A percentile compares a stretch with the other conserved stretches of the same genome.
These are phyloP conservation scores for Nerophis ophidion DNA, from an alignment of 2,113 vertebrate genomes.

Conservation along the genomic window DNA sequence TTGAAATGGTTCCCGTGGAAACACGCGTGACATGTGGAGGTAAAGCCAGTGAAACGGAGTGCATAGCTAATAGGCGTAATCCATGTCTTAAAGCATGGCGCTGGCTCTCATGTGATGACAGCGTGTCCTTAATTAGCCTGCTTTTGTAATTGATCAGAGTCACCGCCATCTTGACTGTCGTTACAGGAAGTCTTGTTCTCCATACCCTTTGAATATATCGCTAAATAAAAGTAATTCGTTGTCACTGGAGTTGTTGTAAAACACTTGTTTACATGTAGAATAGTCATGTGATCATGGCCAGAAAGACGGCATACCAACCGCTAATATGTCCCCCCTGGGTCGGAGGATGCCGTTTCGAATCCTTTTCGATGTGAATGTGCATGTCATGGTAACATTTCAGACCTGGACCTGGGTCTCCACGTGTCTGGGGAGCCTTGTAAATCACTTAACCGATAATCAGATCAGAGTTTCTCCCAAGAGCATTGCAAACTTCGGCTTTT, in stretches of 20 bases:
- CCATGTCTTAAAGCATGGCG: not conserved
- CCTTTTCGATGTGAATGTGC: slow-evolving; percentile 13
- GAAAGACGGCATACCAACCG: slow-evolving; percentile 49
- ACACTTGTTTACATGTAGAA: no score
- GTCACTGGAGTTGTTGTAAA: no score
- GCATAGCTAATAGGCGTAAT: slow-evolving; percentile 13
- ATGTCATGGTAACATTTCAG: slow-evolving; percentile 13
- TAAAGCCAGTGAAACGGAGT: no score
- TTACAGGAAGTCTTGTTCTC: not conserved
- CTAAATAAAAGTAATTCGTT: no score
- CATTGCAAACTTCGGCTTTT: slow-evolving; percentile 2
- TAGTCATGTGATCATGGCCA: not conserved
- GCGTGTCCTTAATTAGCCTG: slow-evolving; percentile 44
- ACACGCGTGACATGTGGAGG: no score
- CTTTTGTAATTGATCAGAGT: slow-evolving; percentile 46
- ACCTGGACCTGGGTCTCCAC: slow-evolving; percentile 3
- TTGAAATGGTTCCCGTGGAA: no score
- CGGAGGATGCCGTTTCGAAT: slow-evolving; percentile 18
- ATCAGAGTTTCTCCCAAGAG: not conserved
- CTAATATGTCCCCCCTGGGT: slow-evolving; percentile 29
- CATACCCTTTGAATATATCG: no score
- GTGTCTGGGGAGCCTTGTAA: slow-evolving; percentile 8
- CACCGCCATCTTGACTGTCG: not conserved
- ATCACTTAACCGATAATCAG: slow-evolving; percentile 20
- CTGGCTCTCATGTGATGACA: slow-evolving; percentile 16